Conservation (phyloP, 2,113 vertebrate genomes). For the Todiramphus chloris region DNA sequence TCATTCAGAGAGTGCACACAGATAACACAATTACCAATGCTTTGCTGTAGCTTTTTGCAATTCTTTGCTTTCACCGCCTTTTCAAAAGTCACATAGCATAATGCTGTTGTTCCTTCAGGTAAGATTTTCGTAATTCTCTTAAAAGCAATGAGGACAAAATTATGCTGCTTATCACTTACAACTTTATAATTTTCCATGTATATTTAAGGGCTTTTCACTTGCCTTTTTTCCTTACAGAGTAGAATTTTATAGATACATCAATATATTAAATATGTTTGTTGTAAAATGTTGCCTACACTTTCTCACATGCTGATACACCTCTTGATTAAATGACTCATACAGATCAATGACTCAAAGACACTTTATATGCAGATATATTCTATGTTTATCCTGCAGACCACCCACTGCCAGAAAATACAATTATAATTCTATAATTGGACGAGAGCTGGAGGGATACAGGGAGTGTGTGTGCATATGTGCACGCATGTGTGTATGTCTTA, state of each 20-base stretch:
- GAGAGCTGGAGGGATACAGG: background rate
- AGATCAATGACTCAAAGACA: slow-evolving; percentile 14
- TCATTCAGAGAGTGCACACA: background rate
- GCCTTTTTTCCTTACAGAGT: background rate
- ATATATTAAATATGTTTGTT: background rate
- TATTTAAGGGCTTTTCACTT: background rate
- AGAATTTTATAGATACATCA: background rate
- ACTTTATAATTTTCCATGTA: background rate
- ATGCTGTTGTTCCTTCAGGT: background rate
- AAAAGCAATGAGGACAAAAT: background rate
- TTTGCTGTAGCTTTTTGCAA: background rate
- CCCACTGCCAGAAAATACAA: slow-evolving; percentile 18
- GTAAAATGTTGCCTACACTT: background rate
- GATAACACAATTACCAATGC: background rate
- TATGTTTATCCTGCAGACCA: slow-evolving; percentile 56
- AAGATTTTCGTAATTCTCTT: background rate
- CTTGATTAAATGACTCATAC: slow-evolving; percentile 7
- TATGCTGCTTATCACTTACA: background rate
- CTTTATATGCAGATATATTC: slow-evolving; percentile 48
- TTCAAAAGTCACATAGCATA: background rate
- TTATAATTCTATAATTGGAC: slow-evolving; percentile 35
- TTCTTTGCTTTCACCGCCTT: background rate
- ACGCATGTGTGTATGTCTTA: rapidly evolving
- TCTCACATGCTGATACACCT: background rate
- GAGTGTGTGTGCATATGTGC: rapidly evolving